Conservation (phyloP, 2,888 invertebrate genomes). For the Notodonta ziczac region DNA sequence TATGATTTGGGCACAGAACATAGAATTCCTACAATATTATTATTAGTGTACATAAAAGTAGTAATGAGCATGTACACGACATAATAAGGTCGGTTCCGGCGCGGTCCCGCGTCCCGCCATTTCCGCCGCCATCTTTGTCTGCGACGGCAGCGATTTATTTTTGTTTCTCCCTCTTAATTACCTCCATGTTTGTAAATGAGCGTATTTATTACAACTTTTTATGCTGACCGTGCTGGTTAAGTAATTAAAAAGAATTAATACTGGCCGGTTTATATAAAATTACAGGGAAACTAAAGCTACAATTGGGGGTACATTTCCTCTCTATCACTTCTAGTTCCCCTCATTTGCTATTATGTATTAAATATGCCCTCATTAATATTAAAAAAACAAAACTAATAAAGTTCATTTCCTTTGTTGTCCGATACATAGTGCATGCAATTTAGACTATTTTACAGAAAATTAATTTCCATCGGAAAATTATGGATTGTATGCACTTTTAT, state of each 20-base stretch:
- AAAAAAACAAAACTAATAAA: too few species aligned
- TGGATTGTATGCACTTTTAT: too few species aligned
- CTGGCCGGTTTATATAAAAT: constrained; percentile 1
- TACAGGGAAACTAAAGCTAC: too few species aligned
- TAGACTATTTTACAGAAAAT: too few species aligned
- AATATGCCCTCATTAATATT: too few species aligned
- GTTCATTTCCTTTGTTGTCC: too few species aligned
- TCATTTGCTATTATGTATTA: too few species aligned
- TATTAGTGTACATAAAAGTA: constrained; percentile 5
- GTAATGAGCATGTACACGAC: constrained; percentile 10
- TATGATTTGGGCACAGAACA: not conserved
- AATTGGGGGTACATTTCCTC: too few species aligned
- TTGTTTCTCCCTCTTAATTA: constrained; percentile 35
- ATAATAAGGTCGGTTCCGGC: constrained; percentile 20
- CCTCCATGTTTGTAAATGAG: constrained; percentile 18
- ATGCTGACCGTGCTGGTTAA: not conserved
- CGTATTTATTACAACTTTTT: constrained; percentile 6
- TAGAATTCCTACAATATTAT: not conserved
- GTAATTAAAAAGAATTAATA: constrained; percentile 23
- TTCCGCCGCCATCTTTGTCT: constrained; percentile 32
- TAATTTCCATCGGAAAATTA: too few species aligned
- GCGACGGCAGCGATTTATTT: constrained; percentile 30
- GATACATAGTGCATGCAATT: too few species aligned
- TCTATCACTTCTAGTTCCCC: too few species aligned
- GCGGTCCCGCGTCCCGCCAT: constrained; percentile 6